phyloP scores from a whole-genome alignment of 2,797 vertebrate genomes.

The Loriculus beryllinus region DNA sequence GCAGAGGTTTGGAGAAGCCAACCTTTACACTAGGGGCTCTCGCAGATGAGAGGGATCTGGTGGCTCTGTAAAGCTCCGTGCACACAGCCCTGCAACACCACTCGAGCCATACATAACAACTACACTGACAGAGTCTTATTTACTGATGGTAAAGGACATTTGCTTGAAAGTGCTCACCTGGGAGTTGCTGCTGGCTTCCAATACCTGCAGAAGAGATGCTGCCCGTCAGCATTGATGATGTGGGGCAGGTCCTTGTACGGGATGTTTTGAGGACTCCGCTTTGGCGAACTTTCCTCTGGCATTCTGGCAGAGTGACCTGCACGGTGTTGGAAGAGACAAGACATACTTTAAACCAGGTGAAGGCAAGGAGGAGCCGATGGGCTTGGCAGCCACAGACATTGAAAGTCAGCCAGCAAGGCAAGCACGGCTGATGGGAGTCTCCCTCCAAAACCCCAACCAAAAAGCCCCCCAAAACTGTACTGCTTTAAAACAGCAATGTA shows the following conservation, averaged over 20 bases:
- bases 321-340: constrained; percentile 53
- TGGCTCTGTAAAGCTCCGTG: not conserved
- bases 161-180: constrained; percentile 80
- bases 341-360: not conserved
- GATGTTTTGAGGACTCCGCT: constrained; percentile 84
- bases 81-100: not conserved
- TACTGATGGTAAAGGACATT: not conserved
- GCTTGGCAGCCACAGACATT: not conserved
- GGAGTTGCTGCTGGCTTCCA: constrained; percentile 85
- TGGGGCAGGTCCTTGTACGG: constrained; percentile 85
- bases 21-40: not conserved
- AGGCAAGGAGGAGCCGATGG: not conserved
- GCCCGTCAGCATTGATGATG: constrained; percentile 90
- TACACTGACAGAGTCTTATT: not conserved
- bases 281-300: constrained; percentile 87
- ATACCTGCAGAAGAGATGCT: constrained; percentile 93
- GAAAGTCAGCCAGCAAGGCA: not conserved
- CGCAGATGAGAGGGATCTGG: not conserved
- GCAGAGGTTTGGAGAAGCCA: not conserved
- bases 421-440: not conserved
- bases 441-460: not conserved
- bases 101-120: not conserved
- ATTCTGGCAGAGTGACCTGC: constrained; percentile 77
- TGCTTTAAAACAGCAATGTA: not conserved
- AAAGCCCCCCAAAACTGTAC: not conserved